A percentile compares a stretch with the other conserved stretches of the same genome.
Evolutionary conservation across 2,113 vertebrate genomes (phyloP).

Genomic region (Ophiodon elongatus): DNA sequence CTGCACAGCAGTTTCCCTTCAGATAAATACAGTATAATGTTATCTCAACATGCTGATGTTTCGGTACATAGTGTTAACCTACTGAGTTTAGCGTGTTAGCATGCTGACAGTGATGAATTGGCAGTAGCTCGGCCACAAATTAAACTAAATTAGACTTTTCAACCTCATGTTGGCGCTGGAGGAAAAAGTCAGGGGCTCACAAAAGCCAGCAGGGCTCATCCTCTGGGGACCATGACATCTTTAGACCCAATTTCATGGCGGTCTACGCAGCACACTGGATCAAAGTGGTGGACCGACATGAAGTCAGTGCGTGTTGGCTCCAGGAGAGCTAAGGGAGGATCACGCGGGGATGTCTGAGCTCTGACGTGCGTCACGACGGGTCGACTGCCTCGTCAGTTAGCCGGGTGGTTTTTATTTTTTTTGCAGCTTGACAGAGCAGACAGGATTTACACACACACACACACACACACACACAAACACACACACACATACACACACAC

Average conservation of each 20-base stretch:
- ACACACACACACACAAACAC: neutral
- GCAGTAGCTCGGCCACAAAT: too few relatives aligned
- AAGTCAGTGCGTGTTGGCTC: neutral
- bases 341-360: neutral
- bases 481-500: too few relatives aligned
- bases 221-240: neutral
- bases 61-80: neutral
- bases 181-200: neutral
- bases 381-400: constrained; percentile 6
- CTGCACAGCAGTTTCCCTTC: neutral
- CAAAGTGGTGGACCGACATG: neutral
- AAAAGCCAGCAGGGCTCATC: neutral
- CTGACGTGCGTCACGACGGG: neutral
- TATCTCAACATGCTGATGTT: neutral
- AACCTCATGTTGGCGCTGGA: neutral
- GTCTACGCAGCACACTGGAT: neutral
- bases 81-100: neutral
- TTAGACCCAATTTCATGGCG: neutral
- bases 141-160: neutral
- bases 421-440: constrained; percentile 13
- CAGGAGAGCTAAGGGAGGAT: neutral
- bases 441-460: neutral
- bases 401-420: neutral
- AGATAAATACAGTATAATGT: too few relatives aligned
- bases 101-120: neutral